These are phyloP conservation scores for Bombus polaris DNA, from an alignment of 1,140 invertebrate species.

Conservation along the genomic window DNA sequence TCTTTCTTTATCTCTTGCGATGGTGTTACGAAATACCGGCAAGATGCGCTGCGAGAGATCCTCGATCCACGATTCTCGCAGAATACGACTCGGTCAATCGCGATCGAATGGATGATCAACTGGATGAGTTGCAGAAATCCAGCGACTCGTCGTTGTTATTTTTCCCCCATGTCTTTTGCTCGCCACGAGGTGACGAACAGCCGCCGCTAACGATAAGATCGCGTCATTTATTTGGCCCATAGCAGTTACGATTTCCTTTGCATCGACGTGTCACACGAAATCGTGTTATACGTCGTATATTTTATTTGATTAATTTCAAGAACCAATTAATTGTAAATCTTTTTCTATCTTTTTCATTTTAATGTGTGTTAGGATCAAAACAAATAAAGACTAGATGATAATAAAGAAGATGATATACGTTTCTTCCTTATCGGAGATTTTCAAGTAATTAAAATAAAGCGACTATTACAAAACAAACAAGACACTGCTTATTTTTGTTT, in stretches of 20 bases:
- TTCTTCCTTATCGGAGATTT: too few species aligned
- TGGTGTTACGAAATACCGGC: constrained; percentile 20
- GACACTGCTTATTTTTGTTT: too few species aligned
- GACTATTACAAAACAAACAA: too few species aligned
- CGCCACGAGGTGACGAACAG: neutral
- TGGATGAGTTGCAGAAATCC: constrained; percentile 29
- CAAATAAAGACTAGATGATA: too few species aligned
- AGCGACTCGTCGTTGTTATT: constrained; percentile 1
- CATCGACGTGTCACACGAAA: neutral
- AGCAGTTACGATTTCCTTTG: neutral
- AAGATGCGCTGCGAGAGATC: neutral
- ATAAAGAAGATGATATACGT: too few species aligned
- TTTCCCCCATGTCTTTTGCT: neutral
- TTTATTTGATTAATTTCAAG: neutral
- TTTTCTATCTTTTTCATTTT: neutral
- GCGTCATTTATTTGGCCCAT: neutral
- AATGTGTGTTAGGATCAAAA: too few species aligned
- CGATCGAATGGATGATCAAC: constrained; percentile 4
- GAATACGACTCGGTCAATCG: constrained; percentile 1
- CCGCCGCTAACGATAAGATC: neutral
- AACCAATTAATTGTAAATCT: neutral
- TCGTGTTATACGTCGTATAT: neutral
- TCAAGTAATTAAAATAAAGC: too few species aligned
- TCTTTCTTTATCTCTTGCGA: constrained; percentile 23
- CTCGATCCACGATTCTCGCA: neutral